Percentiles rank a stretch among this genome's conserved stretches.
phyloP scores from a whole-genome alignment of 2,888 invertebrate genomes.

The Ecliptopera silaceata region DNA sequence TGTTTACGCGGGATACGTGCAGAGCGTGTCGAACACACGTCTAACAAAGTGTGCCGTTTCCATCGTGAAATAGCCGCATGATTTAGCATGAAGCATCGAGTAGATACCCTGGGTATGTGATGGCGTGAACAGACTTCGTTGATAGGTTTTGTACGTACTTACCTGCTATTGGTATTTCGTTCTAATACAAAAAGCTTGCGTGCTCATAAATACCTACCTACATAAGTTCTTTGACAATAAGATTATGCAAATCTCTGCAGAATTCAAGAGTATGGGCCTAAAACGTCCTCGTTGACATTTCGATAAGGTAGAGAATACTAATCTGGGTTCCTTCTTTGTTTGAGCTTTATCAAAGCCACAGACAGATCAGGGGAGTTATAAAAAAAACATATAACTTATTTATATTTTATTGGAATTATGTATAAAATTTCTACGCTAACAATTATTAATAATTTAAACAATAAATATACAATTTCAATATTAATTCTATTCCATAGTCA shows the following conservation, averaged over 20 bases:
- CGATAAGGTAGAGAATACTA: too few species aligned
- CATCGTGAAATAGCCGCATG: neutral
- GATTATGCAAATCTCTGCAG: too few species aligned
- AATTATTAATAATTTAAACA: constrained; percentile 19
- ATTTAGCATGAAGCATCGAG: neutral
- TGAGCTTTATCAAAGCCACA: too few species aligned
- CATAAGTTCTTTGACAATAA: too few species aligned
- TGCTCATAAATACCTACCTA: too few species aligned
- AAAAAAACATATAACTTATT: constrained; percentile 18
- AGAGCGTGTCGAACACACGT: constrained; percentile 42
- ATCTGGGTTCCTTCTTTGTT: too few species aligned
- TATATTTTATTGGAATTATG: constrained; percentile 27
- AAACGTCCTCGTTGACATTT: too few species aligned
- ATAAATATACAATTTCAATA: constrained; percentile 19
- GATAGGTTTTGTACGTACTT: neutral
- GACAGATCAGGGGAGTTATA: too few species aligned
- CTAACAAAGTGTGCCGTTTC: constrained; percentile 15
- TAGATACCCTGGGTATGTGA: too few species aligned
- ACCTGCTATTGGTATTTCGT: too few species aligned
- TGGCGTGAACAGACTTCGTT: neutral
- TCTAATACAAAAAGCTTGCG: too few species aligned
- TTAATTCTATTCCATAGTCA: neutral
- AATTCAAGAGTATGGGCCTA: too few species aligned
- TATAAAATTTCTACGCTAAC: constrained; percentile 29
- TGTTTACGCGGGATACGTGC: constrained; percentile 68